Evolutionary conservation across 2,797 vertebrate species (phyloP).

Genomic region (Pteronotus mesoamericanus): DNA sequence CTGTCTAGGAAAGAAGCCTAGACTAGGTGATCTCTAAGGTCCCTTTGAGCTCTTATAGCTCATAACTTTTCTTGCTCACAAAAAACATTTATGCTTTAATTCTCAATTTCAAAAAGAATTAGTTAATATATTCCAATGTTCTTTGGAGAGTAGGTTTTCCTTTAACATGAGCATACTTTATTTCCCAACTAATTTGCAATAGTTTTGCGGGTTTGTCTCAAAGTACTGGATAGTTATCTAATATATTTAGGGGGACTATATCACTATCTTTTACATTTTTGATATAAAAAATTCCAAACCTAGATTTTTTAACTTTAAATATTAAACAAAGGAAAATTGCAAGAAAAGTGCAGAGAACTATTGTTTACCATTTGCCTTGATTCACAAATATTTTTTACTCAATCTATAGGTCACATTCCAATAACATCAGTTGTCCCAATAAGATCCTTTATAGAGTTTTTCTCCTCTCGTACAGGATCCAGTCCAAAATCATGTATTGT

Average conservation of each 20-base stretch:
- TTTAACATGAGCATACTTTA: background rate
- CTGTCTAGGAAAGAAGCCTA: constrained; percentile 23
- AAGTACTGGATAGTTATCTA: background rate
- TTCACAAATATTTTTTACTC: constrained; percentile 3
- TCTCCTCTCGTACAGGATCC: background rate
- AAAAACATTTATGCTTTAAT: background rate
- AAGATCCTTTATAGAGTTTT: background rate
- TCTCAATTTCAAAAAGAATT: background rate
- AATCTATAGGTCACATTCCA: background rate
- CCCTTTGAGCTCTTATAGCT: background rate
- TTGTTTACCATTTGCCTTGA: background rate
- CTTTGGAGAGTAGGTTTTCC: background rate
- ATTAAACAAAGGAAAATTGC: background rate
- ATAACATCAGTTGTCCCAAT: background rate
- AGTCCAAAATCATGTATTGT: background rate
- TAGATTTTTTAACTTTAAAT: background rate
- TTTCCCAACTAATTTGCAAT: constrained; percentile 8
- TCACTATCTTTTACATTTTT: background rate
- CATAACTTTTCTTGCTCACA: background rate
- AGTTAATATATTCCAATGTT: background rate
- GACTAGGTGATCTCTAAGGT: background rate
- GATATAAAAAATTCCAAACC: background rate
- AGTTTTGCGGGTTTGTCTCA: constrained; percentile 4
- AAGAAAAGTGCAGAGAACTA: background rate
- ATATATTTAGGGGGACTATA: background rate